Evolutionary conservation across 2,113 vertebrate genomes (phyloP), one percentile per base, ranked within the genome.

Genomic region (Falco punctatus): DNA sequence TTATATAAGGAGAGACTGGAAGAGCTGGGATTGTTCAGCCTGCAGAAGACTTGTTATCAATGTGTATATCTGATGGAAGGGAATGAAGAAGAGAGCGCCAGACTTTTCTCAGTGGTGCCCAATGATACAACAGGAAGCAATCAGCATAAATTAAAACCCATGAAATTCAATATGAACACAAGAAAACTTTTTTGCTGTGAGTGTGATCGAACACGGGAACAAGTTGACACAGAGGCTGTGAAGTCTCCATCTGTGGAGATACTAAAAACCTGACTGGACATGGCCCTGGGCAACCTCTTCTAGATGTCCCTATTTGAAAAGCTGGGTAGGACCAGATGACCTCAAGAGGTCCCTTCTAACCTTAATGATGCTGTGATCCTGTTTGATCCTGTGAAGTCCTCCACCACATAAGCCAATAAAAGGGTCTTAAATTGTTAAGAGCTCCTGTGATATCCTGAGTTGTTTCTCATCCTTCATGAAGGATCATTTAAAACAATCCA

Each of bases 61-160:
- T 46, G 11, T 46, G 6, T 35, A 11, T 40, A 51, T 32, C 46
- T 40, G 27, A 27, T n/a, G 44, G 11, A 33, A 62, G 15, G 11
- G 6, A 77, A 77, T 18, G 20, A 55, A 54, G 62, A 64, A 61
- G 11, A 55, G 3, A 7, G 14, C 75, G 24, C 4, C 20, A 71
- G 46, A 57, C 5, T 10, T 24, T 72, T 40, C 12, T 27, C 32
- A 32, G 40, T 15, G 6, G 46, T 67, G 35, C 13, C 42, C 5
- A 27, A 21, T 58, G 69, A 58, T 23, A 42, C 1, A 21, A 58
- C 13, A 54, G 27, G 38, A 59, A 74, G 6, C 1, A 70, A 66
- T 1, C 10, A 0, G 5, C 2, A 4, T 28, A 51, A 84, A 70
- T 44, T 21, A 3, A 74, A 55, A 13, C 32, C 6, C n/a, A 10